Conservation (phyloP, 2,888 invertebrate species). For the Agrotis exclamationis region DNA sequence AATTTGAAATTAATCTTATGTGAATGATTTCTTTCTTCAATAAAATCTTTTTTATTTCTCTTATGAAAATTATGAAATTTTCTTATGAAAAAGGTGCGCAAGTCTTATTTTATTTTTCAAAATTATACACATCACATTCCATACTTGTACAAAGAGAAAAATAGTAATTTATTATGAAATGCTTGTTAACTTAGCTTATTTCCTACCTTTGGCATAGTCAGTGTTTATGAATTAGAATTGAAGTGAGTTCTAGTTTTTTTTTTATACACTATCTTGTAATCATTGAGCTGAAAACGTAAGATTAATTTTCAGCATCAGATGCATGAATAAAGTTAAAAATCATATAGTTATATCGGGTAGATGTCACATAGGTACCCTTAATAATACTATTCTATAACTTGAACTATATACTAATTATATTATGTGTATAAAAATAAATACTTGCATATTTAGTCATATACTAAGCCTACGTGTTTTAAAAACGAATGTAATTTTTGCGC, state of each 20-base stretch:
- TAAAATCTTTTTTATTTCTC: slow-evolving; percentile 43
- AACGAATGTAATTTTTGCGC: slow-evolving; percentile 51
- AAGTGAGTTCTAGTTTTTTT: slow-evolving; percentile 66
- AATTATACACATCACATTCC: slow-evolving; percentile 87
- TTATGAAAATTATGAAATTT: slow-evolving; percentile 61
- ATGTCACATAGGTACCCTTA: slow-evolving; percentile 55
- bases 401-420: slow-evolving; percentile 59
- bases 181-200: slow-evolving; percentile 58
- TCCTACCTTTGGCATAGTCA: slow-evolving; percentile 70
- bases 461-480: slow-evolving; percentile 62
- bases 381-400: slow-evolving; percentile 57
- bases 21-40: slow-evolving; percentile 26
- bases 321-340: slow-evolving; percentile 45
- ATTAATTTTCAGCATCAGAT: slow-evolving; percentile 40
- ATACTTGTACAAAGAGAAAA: slow-evolving; percentile 81
- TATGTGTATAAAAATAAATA: slow-evolving; percentile 68
- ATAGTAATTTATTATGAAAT: slow-evolving; percentile 67
- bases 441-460: slow-evolving; percentile 68
- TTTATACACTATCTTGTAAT: slow-evolving; percentile 36
- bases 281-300: slow-evolving; percentile 34
- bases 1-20: slow-evolving; percentile 19
- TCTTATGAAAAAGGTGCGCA: slow-evolving; percentile 83
- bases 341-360: slow-evolving; percentile 60
- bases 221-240: slow-evolving; percentile 73
- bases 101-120: slow-evolving; percentile 68